Percentiles rank a stretch among this genome's conserved stretches.
phyloP scores from a whole-genome alignment of 2,113 vertebrate genomes.

The Sebastes schlegelii region DNA sequence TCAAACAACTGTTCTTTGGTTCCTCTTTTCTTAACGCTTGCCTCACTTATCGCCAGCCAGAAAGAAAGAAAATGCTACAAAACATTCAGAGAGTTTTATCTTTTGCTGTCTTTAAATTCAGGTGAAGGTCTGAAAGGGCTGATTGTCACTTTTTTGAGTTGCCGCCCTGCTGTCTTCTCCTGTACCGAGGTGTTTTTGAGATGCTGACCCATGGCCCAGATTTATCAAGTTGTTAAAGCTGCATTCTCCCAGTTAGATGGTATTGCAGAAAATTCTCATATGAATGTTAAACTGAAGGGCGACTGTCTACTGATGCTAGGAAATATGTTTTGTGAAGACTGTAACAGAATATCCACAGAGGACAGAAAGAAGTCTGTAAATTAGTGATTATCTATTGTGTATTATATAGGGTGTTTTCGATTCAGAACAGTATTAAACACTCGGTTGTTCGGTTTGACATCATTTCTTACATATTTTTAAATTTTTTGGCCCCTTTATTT shows the following conservation, averaged over 20 bases:
- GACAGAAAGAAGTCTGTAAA: not conserved
- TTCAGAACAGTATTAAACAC: not conserved
- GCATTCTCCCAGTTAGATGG: not conserved
- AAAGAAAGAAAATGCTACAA: not conserved
- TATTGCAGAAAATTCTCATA: not conserved
- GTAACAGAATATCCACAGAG: not conserved
- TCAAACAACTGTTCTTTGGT: conserved; percentile 2
- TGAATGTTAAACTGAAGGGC: not conserved
- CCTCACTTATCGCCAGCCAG: not conserved
- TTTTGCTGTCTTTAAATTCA: not conserved
- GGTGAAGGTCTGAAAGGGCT: not conserved
- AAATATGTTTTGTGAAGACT: not conserved
- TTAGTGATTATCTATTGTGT: not conserved
- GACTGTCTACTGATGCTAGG: not conserved
- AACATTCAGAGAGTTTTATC: not conserved
- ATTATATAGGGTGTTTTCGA: not conserved
- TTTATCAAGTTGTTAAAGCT: not conserved
- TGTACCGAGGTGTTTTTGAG: not conserved
- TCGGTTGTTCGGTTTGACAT: no score
- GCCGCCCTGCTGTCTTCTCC: not conserved
- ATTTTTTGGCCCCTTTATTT: no score
- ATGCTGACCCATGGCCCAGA: not conserved
- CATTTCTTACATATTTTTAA: no score
- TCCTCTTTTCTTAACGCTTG: conserved; percentile 11
- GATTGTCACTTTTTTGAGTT: not conserved